Percentiles rank a stretch among this genome's conserved stretches.
phyloP scores from a whole-genome alignment of 2,113 vertebrate genomes.

The Nicator chloris region DNA sequence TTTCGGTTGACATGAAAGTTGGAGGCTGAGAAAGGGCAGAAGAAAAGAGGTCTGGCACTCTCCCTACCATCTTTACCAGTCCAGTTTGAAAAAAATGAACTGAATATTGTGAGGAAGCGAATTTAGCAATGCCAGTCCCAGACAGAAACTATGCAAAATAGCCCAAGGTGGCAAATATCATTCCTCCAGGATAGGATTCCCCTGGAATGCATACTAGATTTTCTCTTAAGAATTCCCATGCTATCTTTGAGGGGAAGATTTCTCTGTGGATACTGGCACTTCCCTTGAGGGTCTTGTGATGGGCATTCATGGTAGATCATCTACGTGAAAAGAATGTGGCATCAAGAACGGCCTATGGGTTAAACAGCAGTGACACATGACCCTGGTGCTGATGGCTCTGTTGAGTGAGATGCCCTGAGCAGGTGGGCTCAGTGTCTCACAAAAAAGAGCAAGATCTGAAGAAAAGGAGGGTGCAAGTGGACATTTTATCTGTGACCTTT shows the following conservation, averaged over 20 bases:
- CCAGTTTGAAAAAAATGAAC: background rate
- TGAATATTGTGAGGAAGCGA: background rate
- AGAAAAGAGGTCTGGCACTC: background rate
- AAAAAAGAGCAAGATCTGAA: background rate
- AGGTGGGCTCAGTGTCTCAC: background rate
- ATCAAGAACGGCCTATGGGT: background rate
- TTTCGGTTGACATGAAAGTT: background rate
- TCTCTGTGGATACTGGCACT: background rate
- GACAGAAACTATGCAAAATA: background rate
- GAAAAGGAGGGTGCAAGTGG: accelerated
- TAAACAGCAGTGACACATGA: background rate
- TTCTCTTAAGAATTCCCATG: background rate
- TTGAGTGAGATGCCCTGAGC: background rate
- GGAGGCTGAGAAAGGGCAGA: background rate
- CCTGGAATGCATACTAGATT: background rate
- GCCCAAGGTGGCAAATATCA: background rate
- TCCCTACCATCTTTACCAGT: background rate
- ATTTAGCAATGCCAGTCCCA: background rate
- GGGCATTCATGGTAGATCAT: background rate
- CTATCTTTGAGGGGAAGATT: background rate
- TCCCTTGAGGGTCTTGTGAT: background rate
- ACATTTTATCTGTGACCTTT: background rate
- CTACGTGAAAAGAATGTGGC: background rate
- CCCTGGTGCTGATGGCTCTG: background rate
- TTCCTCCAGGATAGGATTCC: background rate